Conservation (phyloP, 1,140 invertebrate genomes). For the Antheraea mylitta region DNA sequence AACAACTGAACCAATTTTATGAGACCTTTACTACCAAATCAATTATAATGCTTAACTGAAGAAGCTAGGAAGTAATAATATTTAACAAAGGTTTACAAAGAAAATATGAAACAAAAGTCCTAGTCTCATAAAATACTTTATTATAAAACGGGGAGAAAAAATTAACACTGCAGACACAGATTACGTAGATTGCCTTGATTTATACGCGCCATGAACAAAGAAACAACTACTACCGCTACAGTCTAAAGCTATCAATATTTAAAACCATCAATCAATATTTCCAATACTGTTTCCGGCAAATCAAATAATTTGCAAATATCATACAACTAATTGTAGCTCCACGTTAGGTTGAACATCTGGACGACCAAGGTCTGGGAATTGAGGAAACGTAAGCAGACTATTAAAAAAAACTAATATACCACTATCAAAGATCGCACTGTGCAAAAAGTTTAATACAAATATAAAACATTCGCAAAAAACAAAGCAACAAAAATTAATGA, state of each 20-base stretch:
- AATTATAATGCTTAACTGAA: too few species aligned
- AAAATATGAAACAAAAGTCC: too few species aligned
- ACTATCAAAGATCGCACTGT: conserved; percentile 57
- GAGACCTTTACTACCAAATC: too few species aligned
- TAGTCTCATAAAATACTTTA: too few species aligned
- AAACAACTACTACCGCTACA: neutral
- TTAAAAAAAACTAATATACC: conserved; percentile 52
- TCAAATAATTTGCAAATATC: conserved; percentile 6
- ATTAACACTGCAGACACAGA: neutral
- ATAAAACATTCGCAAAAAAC: conserved; percentile 33
- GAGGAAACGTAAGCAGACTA: conserved; percentile 50
- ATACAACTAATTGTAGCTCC: conserved; percentile 25
- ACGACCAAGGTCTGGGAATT: conserved; percentile 57
- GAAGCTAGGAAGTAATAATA: too few species aligned
- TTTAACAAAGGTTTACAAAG: too few species aligned
- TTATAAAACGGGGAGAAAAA: neutral
- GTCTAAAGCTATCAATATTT: neutral
- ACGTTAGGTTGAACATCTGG: conserved; percentile 46
- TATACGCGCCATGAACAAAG: neutral
- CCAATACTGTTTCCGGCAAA: neutral
- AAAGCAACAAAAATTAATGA: conserved; percentile 40
- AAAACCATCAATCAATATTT: neutral
- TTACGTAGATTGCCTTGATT: neutral
- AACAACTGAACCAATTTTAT: too few species aligned
- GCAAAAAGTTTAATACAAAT: conserved; percentile 48